phyloP scores from a whole-genome alignment of 2,797 vertebrate species.

The Kryptopterus vitreolus region DNA sequence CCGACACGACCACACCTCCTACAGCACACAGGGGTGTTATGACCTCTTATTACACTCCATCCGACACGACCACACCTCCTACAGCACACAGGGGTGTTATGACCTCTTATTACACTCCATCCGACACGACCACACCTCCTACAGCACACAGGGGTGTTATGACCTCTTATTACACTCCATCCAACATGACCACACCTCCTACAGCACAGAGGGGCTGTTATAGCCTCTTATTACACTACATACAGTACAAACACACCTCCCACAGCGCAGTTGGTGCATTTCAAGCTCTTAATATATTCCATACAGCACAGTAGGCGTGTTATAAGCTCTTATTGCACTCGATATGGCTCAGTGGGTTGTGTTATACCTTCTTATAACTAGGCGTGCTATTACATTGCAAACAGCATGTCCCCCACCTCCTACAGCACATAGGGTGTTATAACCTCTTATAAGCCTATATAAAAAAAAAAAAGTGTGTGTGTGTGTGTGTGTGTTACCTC shows the following conservation, averaged over 20 bases:
- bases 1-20: slow-evolving; percentile 99
- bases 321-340: neutral
- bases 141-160: neutral
- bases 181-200: slow-evolving; percentile 59
- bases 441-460: neutral
- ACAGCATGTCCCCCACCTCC: neutral
- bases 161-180: slow-evolving; percentile 67
- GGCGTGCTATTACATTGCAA: no score
- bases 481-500: slow-evolving; percentile 76
- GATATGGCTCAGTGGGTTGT: no score
- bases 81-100: neutral
- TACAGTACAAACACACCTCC: neutral
- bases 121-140: slow-evolving; percentile 86
- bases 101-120: slow-evolving; percentile 61
- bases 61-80: neutral
- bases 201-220: neutral
- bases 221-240: neutral
- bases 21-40: neutral
- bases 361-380: neutral
- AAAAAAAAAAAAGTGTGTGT: neutral
- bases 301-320: slow-evolving; percentile 61
- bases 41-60: neutral
- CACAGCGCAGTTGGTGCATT: neutral
- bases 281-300: slow-evolving; percentile 48
- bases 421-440: neutral